These are phyloP conservation scores for Drosophila percnosoma DNA, from an alignment of 2,888 invertebrate genomes.

Conservation along the genomic window DNA sequence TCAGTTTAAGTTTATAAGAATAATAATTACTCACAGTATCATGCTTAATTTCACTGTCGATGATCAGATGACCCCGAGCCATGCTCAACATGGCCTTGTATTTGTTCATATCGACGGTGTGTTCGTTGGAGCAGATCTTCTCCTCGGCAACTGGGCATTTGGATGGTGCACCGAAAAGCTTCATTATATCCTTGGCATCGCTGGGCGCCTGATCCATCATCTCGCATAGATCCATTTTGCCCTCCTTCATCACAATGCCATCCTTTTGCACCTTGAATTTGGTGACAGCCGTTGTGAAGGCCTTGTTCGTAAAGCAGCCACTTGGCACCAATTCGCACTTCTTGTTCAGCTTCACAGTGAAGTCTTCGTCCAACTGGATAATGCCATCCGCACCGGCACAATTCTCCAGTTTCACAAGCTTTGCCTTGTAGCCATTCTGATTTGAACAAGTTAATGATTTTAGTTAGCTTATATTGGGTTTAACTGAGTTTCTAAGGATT, in stretches of 20 bases:
- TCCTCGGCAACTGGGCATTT: conserved; percentile 85
- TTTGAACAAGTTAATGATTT: not conserved
- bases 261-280: conserved; percentile 84
- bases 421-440: conserved; percentile 84
- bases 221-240: conserved; percentile 85
- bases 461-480: not conserved
- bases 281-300: conserved; percentile 83
- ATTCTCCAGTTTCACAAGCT: conserved; percentile 79
- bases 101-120: conserved; percentile 83
- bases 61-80: conserved; percentile 83
- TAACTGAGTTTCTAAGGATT: not conserved
- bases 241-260: conserved; percentile 84
- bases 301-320: conserved; percentile 85
- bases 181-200: conserved; percentile 78
- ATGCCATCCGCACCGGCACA: conserved; percentile 81
- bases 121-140: conserved; percentile 83
- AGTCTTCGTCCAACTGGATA: conserved; percentile 75
- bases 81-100: conserved; percentile 85
- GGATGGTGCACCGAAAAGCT: conserved; percentile 84
- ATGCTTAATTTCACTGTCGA: conserved; percentile 83
- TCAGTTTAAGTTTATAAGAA: not conserved
- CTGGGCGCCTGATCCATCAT: conserved; percentile 67
- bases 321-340: conserved; percentile 85
- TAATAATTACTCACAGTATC: conserved; percentile 83
- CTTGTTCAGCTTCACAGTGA: conserved; percentile 81